phyloP scores from a whole-genome alignment of 1,140 invertebrate species.

The Drosophila nebulosa region DNA sequence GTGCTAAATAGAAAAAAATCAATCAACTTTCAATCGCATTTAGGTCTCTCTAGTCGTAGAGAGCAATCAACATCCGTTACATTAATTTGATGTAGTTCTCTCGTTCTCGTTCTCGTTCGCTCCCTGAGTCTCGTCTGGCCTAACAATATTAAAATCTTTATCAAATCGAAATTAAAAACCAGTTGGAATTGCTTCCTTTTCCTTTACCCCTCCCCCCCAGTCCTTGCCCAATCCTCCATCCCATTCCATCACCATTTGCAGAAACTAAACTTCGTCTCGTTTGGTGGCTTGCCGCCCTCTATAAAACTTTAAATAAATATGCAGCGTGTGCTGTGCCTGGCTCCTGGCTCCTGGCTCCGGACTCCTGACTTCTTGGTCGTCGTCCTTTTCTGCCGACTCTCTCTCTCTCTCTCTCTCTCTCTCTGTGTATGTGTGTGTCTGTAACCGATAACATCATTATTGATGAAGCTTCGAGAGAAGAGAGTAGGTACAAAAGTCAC shows the following conservation, averaged over 20 bases:
- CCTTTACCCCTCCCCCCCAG: background rate
- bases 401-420: too few relatives aligned
- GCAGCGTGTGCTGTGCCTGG: slow-evolving; percentile 49
- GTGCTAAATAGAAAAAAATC: slow-evolving; percentile 26
- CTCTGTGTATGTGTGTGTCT: too few relatives aligned
- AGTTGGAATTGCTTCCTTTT: slow-evolving; percentile 67
- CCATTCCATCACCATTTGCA: background rate
- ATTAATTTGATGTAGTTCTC: slow-evolving; percentile 66
- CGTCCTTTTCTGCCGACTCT: slow-evolving; percentile 20
- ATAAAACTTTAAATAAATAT: slow-evolving; percentile 79
- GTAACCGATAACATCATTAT: slow-evolving; percentile 78
- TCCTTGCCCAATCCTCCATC: background rate
- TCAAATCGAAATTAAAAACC: slow-evolving; percentile 78
- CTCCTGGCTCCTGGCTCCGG: background rate
- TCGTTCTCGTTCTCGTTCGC: slow-evolving; percentile 13
- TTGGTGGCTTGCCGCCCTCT: slow-evolving; percentile 39
- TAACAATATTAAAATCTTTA: slow-evolving; percentile 76
- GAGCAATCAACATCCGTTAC: slow-evolving; percentile 69
- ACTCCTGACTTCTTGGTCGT: slow-evolving; percentile 5
- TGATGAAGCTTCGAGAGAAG: slow-evolving; percentile 68
- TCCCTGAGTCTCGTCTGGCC: background rate
- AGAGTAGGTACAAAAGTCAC: slow-evolving; percentile 49
- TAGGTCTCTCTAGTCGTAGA: slow-evolving; percentile 13
- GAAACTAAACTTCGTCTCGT: slow-evolving; percentile 33
- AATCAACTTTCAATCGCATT: slow-evolving; percentile 59